A percentile compares a stretch with the other conserved stretches of the same genome.
phyloP scores from a whole-genome alignment of 2,113 vertebrate genomes.

The Siphamia tubifer region DNA sequence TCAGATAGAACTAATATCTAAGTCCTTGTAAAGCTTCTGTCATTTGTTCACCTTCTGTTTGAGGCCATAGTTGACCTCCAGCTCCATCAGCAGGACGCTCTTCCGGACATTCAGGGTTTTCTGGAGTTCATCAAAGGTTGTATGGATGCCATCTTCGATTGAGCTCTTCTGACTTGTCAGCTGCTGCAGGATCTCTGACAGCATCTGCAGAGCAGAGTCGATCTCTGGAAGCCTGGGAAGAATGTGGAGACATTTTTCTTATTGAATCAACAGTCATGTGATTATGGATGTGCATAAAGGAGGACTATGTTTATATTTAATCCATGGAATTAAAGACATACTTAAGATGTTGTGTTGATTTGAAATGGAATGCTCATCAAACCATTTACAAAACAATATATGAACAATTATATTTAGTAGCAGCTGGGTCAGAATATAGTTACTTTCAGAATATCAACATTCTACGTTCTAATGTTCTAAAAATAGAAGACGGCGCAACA shows the following conservation, averaged over 20 bases:
- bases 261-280: background rate
- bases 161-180: constrained; percentile 92
- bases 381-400: too few species aligned
- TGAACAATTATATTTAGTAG: too few species aligned
- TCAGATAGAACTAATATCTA: too few species aligned
- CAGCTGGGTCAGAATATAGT: too few species aligned
- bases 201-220: constrained; percentile 90
- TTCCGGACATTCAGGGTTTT: constrained; percentile 96
- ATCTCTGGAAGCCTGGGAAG: constrained; percentile 90
- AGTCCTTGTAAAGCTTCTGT: background rate
- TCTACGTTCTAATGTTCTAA: too few species aligned
- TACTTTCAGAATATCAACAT: too few species aligned
- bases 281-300: background rate
- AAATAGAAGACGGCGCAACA: too few species aligned
- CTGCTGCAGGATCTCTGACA: constrained; percentile 96
- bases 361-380: too few species aligned
- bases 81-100: constrained; percentile 95
- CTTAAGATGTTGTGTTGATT: too few species aligned
- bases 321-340: background rate
- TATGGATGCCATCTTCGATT: constrained; percentile 93
- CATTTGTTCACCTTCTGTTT: constrained; percentile 91
- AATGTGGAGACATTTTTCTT: background rate
- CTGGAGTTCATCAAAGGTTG: constrained; percentile 94
- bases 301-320: background rate
- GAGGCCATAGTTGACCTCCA: constrained; percentile 97